These are phyloP conservation scores for Drosophila saltans DNA, from an alignment of 1,140 invertebrate genomes.

Conservation along the genomic window DNA sequence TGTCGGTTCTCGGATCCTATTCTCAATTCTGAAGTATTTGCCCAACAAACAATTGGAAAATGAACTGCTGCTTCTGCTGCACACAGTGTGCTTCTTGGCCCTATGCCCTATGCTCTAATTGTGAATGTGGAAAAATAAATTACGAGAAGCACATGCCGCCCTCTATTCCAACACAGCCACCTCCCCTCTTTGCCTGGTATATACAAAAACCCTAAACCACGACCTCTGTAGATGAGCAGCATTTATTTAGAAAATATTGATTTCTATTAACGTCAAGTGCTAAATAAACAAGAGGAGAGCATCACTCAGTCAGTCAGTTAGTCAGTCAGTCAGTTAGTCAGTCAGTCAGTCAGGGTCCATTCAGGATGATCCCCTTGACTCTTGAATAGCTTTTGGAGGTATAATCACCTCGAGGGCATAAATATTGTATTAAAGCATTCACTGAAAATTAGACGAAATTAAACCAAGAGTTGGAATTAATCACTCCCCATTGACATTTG, in stretches of 20 bases:
- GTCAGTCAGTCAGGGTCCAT: slow-evolving; percentile 32
- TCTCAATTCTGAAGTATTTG: slow-evolving; percentile 71
- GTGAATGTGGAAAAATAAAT: slow-evolving; percentile 81
- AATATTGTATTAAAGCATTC: slow-evolving; percentile 78
- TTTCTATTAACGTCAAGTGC: slow-evolving; percentile 77
- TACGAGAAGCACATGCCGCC: slow-evolving; percentile 50
- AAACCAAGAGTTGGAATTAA: slow-evolving; percentile 62
- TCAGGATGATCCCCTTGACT: slow-evolving; percentile 59
- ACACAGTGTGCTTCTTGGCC: slow-evolving; percentile 27
- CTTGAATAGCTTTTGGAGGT: slow-evolving; percentile 47
- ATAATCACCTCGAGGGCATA: slow-evolving; percentile 61
- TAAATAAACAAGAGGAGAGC: slow-evolving; percentile 59
- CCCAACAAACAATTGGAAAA: slow-evolving; percentile 78
- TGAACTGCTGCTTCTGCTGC: slow-evolving; percentile 55
- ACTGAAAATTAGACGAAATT: slow-evolving; percentile 78
- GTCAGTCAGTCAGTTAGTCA: slow-evolving; percentile 17
- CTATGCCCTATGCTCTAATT: slow-evolving; percentile 61
- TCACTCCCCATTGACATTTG: slow-evolving; percentile 76
- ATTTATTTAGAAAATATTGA: slow-evolving; percentile 81
- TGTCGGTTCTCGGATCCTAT: slow-evolving; percentile 44
- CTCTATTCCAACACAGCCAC: not conserved
- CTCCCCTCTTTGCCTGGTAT: not conserved
- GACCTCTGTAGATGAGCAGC: slow-evolving; percentile 28
- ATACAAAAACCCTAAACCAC: slow-evolving; percentile 5
- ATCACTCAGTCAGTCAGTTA: slow-evolving; percentile 17